Evolutionary conservation across 2,797 vertebrate genomes (phyloP).

Genomic region (Rallus crepitans): DNA sequence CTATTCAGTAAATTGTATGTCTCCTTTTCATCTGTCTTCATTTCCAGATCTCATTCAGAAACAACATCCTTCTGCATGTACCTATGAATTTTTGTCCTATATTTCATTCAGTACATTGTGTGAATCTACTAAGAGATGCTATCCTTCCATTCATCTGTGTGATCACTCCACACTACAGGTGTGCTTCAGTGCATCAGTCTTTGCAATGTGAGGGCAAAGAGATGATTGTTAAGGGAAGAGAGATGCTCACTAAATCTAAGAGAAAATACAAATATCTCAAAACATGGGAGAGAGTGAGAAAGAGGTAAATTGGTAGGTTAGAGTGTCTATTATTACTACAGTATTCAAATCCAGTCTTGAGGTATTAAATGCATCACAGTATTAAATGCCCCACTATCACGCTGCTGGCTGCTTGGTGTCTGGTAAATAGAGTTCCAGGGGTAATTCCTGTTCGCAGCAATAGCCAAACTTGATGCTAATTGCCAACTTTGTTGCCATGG

Average conservation of each 20-base stretch:
- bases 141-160: not conserved
- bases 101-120: not conserved
- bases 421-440: not conserved
- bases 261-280: not conserved
- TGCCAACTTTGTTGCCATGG: conserved; percentile 24
- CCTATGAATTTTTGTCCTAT: not conserved
- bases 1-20: not conserved
- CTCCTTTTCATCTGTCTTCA: not conserved
- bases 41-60: not conserved
- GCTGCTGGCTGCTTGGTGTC: not conserved
- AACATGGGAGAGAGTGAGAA: not conserved
- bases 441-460: not conserved
- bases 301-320: not conserved
- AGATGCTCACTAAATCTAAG: not conserved
- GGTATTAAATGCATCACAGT: not conserved
- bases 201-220: not conserved
- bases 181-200: not conserved
- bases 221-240: not conserved
- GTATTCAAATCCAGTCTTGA: not conserved
- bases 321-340: not conserved
- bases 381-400: not conserved
- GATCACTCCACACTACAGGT: not conserved
- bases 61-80: not conserved
- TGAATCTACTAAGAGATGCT: not conserved
- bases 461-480: conserved; percentile 14